Evolutionary conservation across 2,797 vertebrate genomes (phyloP), one percentile per base, ranked within the genome.

Genomic region (Pterois miles): DNA sequence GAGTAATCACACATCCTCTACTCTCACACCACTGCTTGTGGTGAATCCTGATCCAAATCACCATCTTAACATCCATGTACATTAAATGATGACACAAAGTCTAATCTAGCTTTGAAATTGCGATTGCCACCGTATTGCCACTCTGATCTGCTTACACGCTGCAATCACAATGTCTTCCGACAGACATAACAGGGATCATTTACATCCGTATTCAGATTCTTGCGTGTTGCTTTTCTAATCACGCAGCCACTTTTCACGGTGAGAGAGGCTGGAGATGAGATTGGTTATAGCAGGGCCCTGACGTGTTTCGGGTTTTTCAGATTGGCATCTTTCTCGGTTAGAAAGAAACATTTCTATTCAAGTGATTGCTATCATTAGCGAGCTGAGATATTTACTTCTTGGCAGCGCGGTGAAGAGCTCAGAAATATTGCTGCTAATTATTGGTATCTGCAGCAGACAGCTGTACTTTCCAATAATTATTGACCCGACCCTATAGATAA

Each of bases 351-450:
- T 86, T 80, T 76, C 69, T 76, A 53, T 83, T 57, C 48, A 71
- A 68, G 50, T 38, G 69, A 84, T 80, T 27, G 78, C 79, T 73
- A 57, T 88, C 71, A 79, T 90, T 78, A 80, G 68, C 29, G 46
- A 82, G 72, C 72, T 65, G 68, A 75, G 86, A 70, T 81, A 80
- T 86, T 81, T 76, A 65, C 38, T 81, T 82, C 53, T 70, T 76
- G 69, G 57, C 74, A 82, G 67, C 52, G 43, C n/a, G 20, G 25
- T 31, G 56, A 81, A 73, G 57, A 46, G 65, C 69, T 75, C 27
- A 34, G 18, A 82, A 50, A 70, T 29, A 81, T 70, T 75, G 59
- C 78, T 79, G 66, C 20, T 85, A 81, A 88, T 89, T 82, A 82
- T 90, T 76, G 60, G 72, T 78, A 43, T 78, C 64, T 84, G 33